Conservation (phyloP, 1,140 invertebrate genomes). For the Linepithema humile region DNA sequence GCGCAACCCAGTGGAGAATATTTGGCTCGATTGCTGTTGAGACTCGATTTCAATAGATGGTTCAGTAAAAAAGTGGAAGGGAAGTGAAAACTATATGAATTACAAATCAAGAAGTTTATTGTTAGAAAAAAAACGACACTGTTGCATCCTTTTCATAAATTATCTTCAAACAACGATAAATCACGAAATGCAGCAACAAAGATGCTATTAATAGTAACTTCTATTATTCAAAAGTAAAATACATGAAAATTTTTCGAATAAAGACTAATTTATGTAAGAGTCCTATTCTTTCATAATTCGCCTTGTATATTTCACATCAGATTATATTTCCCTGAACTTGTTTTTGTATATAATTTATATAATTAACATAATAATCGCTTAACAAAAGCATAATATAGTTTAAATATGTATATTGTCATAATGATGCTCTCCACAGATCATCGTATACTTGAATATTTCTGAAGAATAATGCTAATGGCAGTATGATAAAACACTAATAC, state of each 20-base stretch:
- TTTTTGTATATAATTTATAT: background rate
- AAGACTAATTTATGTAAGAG: background rate
- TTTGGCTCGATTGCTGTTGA: conserved; percentile 88
- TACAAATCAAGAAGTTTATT: background rate
- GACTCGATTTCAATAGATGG: conserved; percentile 91
- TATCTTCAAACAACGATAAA: conserved; percentile 5
- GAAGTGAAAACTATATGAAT: background rate
- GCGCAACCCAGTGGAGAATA: conserved; percentile 88
- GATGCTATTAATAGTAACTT: background rate
- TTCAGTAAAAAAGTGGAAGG: conserved; percentile 85
- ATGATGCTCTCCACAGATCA: conserved; percentile 8
- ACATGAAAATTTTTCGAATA: background rate
- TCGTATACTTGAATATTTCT: background rate
- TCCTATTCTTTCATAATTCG: background rate
- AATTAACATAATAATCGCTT: background rate
- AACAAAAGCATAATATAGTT: background rate
- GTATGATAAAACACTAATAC: background rate
- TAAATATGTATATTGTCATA: background rate
- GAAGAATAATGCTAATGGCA: background rate
- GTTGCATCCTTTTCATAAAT: conserved; percentile 14
- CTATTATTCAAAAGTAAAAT: background rate
- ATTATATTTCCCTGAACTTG: background rate
- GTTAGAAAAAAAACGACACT: background rate
- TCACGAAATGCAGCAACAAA: background rate
- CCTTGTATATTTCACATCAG: background rate